Evolutionary conservation across 1,140 invertebrate species (phyloP).

Genomic region (Apocrypta bakeri): DNA sequence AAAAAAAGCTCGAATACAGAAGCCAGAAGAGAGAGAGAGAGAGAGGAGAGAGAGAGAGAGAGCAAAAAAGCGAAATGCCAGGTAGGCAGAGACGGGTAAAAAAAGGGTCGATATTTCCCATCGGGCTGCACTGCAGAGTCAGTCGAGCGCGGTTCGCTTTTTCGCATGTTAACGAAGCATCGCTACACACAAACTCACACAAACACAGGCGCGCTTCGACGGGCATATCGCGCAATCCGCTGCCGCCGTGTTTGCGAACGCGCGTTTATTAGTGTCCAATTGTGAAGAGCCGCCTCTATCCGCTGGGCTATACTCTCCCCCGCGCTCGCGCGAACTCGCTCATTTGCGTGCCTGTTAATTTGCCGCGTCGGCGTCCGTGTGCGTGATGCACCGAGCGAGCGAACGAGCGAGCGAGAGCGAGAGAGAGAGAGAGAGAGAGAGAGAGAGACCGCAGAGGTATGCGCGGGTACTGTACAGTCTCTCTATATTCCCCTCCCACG

Average conservation of each 20-base stretch:
- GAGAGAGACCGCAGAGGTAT: slow-evolving; percentile 51
- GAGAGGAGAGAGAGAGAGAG: slow-evolving; percentile 18
- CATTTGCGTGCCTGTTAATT: slow-evolving; percentile 74
- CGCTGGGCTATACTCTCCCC: slow-evolving; percentile 47
- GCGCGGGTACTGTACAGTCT: background rate
- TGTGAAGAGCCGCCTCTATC: slow-evolving; percentile 64
- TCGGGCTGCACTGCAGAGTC: background rate
- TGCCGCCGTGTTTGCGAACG: slow-evolving; percentile 56
- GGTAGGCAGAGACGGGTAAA: background rate
- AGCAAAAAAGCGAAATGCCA: background rate
- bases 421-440: no score
- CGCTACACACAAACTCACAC: background rate
- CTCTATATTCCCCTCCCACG: background rate
- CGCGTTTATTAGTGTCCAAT: slow-evolving; percentile 73
- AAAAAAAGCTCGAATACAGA: background rate
- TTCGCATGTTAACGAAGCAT: slow-evolving; percentile 17
- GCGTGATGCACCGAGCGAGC: slow-evolving; percentile 55
- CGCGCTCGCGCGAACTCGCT: slow-evolving; percentile 70
- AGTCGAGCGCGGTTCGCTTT: slow-evolving; percentile 1
- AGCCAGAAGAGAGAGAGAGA: background rate
- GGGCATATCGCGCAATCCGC: slow-evolving; percentile 1
- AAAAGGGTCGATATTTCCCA: background rate
- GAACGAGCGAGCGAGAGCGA: no score
- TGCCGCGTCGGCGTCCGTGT: slow-evolving; percentile 58
- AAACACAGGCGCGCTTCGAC: background rate